Evolutionary conservation across 2,888 invertebrate genomes (phyloP), one percentile per base, ranked within the genome.

Genomic region (Thereva unica): DNA sequence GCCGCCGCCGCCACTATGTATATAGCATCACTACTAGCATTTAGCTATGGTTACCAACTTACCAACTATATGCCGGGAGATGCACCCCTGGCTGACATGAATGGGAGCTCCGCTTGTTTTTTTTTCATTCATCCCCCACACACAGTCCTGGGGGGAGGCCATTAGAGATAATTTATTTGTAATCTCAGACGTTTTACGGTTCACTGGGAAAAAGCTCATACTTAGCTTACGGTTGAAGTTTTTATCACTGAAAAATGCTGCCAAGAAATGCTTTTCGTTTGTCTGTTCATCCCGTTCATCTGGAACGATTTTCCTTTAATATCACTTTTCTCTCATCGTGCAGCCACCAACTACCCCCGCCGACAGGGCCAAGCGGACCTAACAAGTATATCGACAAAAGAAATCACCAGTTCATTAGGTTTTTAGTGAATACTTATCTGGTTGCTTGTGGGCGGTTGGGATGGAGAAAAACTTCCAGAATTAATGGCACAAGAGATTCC

Each of bases 91-190:
- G 37, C 52, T 64, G 53, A 53, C 64, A 53, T 64, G 64, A 64
- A 56, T 56, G 12, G 55, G 41, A 56, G 38, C 7, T 38, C 38
- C n/a, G 9, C 40, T 44, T 35, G 6, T 2, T 34, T 52, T 59
- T 63, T 52, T 52, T 64, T 52, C n/a, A n/a, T n/a, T 23, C 23
- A 23, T 23, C 23, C 23, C 23, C 23, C 23, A 23, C 23, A 23
- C 23, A 23, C 23, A 23, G 23, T 64, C 53, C 53, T 64, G 50
- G 52, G 35, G 50, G 50, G 50, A 53, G 44, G 64, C 78, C 78
- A 77, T 78, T 79, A 79, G 75, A 76, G 76, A 78, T 78, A 78
- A 78, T 79, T 78, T 78, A 78, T 78, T 77, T 78, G 78, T 78
- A 78, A 79, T 77, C 79, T 77, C 76, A 76, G 75, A 74, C 74